Evolutionary conservation across 2,797 vertebrate species (phyloP).

Genomic region (Scyliorhinus canicula): DNA sequence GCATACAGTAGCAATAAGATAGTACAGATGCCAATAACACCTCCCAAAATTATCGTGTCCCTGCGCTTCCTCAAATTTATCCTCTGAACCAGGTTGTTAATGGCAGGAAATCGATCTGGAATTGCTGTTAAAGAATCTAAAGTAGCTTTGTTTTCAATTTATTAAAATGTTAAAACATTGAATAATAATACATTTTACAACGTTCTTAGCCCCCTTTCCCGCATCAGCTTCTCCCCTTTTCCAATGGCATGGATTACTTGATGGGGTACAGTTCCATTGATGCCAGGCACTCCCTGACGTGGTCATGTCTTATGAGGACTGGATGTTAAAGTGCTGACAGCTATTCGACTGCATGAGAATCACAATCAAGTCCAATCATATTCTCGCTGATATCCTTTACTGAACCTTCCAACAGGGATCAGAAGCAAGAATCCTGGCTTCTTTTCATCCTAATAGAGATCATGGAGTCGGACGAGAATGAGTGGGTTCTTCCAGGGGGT

Average conservation of each 20-base stretch:
- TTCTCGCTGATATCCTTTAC: neutral
- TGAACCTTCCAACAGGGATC: neutral
- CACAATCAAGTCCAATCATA: neutral
- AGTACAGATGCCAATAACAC: slow-evolving; percentile 84
- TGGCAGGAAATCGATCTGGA: slow-evolving; percentile 86
- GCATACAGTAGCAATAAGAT: slow-evolving; percentile 88
- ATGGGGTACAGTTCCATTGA: neutral
- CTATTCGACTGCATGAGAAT: neutral
- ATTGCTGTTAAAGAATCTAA: slow-evolving; percentile 21
- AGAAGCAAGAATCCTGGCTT: neutral
- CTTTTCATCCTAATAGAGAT: neutral
- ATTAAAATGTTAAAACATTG: neutral
- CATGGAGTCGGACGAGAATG: no score
- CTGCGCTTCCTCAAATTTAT: slow-evolving; percentile 91
- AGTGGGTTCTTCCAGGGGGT: no score
- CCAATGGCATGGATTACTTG: neutral
- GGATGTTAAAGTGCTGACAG: neutral
- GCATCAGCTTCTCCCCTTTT: neutral
- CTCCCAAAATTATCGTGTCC: slow-evolving; percentile 87
- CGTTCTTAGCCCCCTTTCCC: neutral
- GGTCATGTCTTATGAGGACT: neutral
- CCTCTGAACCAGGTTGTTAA: slow-evolving; percentile 93
- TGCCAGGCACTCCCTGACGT: neutral
- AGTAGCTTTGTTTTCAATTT: neutral
- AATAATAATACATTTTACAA: neutral